Evolutionary conservation across 2,113 vertebrate species (phyloP), one percentile per base, ranked within the genome.

Genomic region (Nothobranchius kuhntae): DNA sequence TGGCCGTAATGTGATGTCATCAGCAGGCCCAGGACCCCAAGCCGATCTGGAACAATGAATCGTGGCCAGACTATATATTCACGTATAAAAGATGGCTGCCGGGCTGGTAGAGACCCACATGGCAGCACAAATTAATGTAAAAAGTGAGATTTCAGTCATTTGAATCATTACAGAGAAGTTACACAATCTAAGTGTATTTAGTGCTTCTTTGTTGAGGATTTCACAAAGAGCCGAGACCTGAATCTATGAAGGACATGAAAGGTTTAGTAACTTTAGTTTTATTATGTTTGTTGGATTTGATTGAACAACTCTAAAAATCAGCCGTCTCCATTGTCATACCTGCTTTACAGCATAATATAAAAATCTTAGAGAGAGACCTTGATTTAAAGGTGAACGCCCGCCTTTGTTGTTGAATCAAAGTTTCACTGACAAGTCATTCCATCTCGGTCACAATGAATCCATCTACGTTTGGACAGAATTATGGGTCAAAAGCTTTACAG

Each of bases 321-420:
- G 36, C 48, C 48, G 64, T 51, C 46, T 57, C 24, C 9, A 7
- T 8, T 17, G 48, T 50, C 48, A 50, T 15, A 9, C 10, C 48
- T 44, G 44, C 51, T 53, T 68, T 61, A 45, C 69, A 50, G 50
- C 21, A 21, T 21, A 71, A 66, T 71, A 15, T 47, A 13, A 47
- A 47, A 47, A 65, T 65, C 57, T 44, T 54, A 53, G 61, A 9
- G 50, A 62, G 66, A 14, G 52, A 66, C 46, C 13, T 42, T 60
- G 48, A n/a, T 50, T 50, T 46, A 36, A 47, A 77, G 51, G 36
- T 47, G 68, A 81, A 69, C 15, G 46, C 47, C 63, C 56, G 48
- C 56, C 36, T 61, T 73, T 61, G 61, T 73, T 58, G 14, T 53
- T 52, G 30, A 35, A 60, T 58, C 62, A 35, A 26, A 13, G 42